Conservation (phyloP, 2,113 vertebrate species). For the Callaeas wilsoni region DNA sequence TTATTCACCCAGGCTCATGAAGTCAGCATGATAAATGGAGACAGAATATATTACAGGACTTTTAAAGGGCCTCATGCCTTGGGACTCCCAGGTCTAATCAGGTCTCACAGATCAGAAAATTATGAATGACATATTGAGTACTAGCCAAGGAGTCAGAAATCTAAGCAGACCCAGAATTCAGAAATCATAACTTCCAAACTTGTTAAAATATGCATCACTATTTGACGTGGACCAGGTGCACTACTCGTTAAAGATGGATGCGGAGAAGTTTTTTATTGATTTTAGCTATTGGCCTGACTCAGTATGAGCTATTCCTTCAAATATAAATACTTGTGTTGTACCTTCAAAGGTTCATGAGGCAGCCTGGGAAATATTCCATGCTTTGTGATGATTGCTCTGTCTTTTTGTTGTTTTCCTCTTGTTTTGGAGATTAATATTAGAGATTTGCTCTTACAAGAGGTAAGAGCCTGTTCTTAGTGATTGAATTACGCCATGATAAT, state of each 20-base stretch:
- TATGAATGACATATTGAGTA: background rate
- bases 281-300: background rate
- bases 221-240: background rate
- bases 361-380: background rate
- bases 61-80: background rate
- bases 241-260: background rate
- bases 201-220: background rate
- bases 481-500: constrained; percentile 31
- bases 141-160: background rate
- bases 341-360: background rate
- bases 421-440: constrained; percentile 28
- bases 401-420: constrained; percentile 16
- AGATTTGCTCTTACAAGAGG: constrained; percentile 23
- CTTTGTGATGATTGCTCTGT: background rate
- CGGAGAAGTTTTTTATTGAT: background rate
- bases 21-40: background rate
- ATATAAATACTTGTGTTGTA: background rate
- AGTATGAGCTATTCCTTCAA: background rate
- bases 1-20: background rate
- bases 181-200: background rate
- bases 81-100: background rate
- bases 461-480: constrained; percentile 9
- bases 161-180: background rate
- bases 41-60: background rate
- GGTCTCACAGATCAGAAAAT: background rate